Conservation (phyloP, 2,888 invertebrate species). For the Eudemis profundana region DNA sequence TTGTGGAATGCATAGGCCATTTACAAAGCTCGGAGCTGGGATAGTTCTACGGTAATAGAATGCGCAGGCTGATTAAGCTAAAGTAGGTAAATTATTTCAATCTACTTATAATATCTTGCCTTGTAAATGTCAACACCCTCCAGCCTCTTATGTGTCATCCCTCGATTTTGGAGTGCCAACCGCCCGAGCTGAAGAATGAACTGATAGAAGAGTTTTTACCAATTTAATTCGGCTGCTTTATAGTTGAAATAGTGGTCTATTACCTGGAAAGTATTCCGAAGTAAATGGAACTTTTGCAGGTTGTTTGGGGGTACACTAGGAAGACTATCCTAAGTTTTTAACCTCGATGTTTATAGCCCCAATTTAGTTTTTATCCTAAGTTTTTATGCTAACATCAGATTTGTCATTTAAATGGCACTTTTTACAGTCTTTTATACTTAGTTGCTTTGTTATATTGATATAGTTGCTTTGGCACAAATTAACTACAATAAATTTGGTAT, state of each 20-base stretch:
- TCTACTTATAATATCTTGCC: constrained; percentile 60
- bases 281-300: too few species aligned
- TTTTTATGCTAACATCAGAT: too few species aligned
- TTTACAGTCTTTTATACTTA: too few species aligned
- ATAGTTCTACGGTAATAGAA: constrained; percentile 34
- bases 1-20: constrained; percentile 45
- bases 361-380: too few species aligned
- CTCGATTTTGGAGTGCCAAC: constrained; percentile 69
- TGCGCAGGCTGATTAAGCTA: constrained; percentile 27
- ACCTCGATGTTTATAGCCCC: too few species aligned
- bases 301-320: too few species aligned
- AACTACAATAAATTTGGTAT: too few species aligned
- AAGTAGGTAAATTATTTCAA: constrained; percentile 15
- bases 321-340: too few species aligned
- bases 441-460: too few species aligned
- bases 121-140: constrained; percentile 65
- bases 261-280: neutral
- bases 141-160: constrained; percentile 72
- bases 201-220: constrained; percentile 55
- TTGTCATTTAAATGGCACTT: too few species aligned
- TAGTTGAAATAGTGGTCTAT: too few species aligned
- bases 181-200: constrained; percentile 72
- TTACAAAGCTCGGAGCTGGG: constrained; percentile 51
- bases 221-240: constrained; percentile 19
- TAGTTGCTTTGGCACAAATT: too few species aligned